Evolutionary conservation across 2,113 vertebrate genomes (phyloP), one percentile per base, ranked within the genome.

Genomic region (Lagopus muta): DNA sequence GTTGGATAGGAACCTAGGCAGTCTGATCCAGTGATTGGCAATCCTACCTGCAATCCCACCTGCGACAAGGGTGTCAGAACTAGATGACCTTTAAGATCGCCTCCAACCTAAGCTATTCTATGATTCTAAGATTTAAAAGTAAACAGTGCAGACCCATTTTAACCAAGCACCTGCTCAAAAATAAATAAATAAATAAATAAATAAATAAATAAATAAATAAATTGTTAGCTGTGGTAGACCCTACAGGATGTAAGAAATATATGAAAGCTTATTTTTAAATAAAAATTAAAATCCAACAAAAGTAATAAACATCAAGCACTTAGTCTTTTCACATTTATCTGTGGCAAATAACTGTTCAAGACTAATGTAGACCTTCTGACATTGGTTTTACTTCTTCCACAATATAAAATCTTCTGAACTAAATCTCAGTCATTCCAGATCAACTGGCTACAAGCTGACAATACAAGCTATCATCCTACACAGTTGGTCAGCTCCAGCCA

Each of bases 301-400:
- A 9, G 4, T 1, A 32, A 8, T 61, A 57, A 10, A 38, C 47
- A 71, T 47, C 40, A 91, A 80, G 15, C 40, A 76, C 28, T 65
- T 76, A 27, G 3, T 61, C 43, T 76, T 91, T 83, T 64, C 21
- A 52, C 4, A 70, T 83, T 70, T 61, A 52, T 57, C 65, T 62
- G 4, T 32, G 60, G 25, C 74, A 58, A 78, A 82, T 70, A 87
- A 84, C 86, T 83, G 38, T 81, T 89, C 50, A 64, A 36, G 69
- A 52, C 14, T 69, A 40, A 20, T 84, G 5, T 87, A 77, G 60
- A 74, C 50, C 61, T 84, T 74, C 45, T 89, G 70, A 28, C 25
- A 32, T 28, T 57, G n/a, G 15, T 77, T 60, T 55, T 45, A 11
- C 14, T 61, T 60, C 54, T 83, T 81, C 58, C 6, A 62, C 45